Percentiles rank a stretch among this genome's conserved stretches.
Conservation (phyloP, 2,888 invertebrate species). For the Brachylomia viminalis region DNA sequence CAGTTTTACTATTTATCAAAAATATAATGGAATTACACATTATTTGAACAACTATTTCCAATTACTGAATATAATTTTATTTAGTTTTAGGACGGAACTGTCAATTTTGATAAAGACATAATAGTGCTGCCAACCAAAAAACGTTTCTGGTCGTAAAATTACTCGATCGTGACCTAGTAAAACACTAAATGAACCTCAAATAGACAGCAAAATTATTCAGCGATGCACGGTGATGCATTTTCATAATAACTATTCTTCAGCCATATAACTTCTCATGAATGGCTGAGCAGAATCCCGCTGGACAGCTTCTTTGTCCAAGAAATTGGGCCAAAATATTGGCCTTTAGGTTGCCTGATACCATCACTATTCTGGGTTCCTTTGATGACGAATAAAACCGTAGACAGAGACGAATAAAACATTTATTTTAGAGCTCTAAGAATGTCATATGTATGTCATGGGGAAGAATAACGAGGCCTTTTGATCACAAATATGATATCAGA, state of each 20-base stretch:
- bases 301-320: not conserved
- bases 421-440: not conserved
- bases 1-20: no score
- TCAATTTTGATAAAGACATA: not conserved
- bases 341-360: no score
- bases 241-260: not conserved
- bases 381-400: no score
- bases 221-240: not conserved
- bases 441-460: not conserved
- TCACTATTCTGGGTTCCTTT: no score
- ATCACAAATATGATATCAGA: no score
- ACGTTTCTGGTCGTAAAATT: not conserved
- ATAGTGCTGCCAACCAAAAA: not conserved
- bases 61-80: not conserved
- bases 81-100: conserved; percentile 27
- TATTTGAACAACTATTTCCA: not conserved
- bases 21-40: not conserved
- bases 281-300: no score
- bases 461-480: not conserved
- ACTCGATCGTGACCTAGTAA: not conserved
- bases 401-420: no score
- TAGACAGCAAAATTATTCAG: not conserved
- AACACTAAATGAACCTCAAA: no score
- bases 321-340: no score
- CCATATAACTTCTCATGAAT: not conserved